These are phyloP conservation scores for Leptinotarsa lineolata DNA, from an alignment of 1,140 invertebrate species.

Conservation along the genomic window DNA sequence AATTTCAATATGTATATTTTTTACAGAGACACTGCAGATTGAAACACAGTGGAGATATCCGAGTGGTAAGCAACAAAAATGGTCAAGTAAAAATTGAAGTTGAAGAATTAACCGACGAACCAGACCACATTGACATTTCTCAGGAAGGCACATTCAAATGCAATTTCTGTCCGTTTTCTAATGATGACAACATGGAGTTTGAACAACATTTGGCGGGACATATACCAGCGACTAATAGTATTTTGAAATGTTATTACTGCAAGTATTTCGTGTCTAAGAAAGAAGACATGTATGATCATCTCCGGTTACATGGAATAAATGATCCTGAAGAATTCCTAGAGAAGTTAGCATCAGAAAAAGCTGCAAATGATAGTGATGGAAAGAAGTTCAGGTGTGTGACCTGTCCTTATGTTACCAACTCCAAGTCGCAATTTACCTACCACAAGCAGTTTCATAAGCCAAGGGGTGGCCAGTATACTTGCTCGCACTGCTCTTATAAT, in stretches of 20 bases:
- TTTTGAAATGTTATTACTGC: slow-evolving; percentile 81
- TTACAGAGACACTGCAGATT: slow-evolving; percentile 74
- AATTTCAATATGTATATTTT: slow-evolving; percentile 28
- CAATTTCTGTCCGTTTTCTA: slow-evolving; percentile 75
- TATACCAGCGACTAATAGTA: slow-evolving; percentile 68
- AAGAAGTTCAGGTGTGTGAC: slow-evolving; percentile 71
- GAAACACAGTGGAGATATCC: slow-evolving; percentile 72
- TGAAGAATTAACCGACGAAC: slow-evolving; percentile 51
- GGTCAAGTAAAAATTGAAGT: slow-evolving; percentile 56
- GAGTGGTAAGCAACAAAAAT: slow-evolving; percentile 62
- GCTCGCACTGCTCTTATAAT: slow-evolving; percentile 79
- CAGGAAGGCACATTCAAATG: slow-evolving; percentile 60
- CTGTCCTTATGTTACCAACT: slow-evolving; percentile 82
- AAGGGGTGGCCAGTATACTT: slow-evolving; percentile 74
- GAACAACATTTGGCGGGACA: slow-evolving; percentile 75
- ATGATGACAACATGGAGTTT: slow-evolving; percentile 66
- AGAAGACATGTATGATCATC: slow-evolving; percentile 53
- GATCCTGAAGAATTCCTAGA: slow-evolving; percentile 45
- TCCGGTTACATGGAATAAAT: slow-evolving; percentile 48
- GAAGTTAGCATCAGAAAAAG: slow-evolving; percentile 30
- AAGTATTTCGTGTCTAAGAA: slow-evolving; percentile 70
- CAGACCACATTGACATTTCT: slow-evolving; percentile 48
- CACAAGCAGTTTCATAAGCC: slow-evolving; percentile 84
- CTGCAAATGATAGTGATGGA: slow-evolving; percentile 39
- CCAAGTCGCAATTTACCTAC: slow-evolving; percentile 82